Evolutionary conservation across 2,113 vertebrate species (phyloP).

Genomic region (Sceloporus tristichus): DNA sequence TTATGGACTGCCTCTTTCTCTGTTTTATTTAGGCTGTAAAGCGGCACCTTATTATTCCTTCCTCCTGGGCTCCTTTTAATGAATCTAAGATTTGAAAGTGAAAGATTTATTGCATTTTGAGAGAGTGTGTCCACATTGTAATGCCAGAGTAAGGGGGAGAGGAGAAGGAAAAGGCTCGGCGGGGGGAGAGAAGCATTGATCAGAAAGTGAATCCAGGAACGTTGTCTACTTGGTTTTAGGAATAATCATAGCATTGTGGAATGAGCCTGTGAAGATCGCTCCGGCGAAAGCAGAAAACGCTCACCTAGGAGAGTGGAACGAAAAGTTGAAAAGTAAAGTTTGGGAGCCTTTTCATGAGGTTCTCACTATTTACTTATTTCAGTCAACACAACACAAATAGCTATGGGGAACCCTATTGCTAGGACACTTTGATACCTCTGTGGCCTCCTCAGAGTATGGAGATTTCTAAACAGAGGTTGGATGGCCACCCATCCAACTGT

Average conservation of each 20-base stretch:
- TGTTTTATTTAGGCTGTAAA: constrained; percentile 84
- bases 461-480: too few species aligned
- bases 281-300: not conserved
- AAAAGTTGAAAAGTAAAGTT: not conserved
- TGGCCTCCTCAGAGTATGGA: too few species aligned
- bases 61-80: constrained; percentile 81
- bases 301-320: not conserved
- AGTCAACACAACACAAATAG: not conserved
- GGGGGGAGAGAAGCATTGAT: constrained; percentile 52
- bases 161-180: not conserved
- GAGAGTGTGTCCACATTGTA: constrained; percentile 60
- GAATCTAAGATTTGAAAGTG: constrained; percentile 81
- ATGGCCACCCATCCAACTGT: too few species aligned
- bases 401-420: not conserved
- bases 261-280: not conserved
- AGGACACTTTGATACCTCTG: not conserved
- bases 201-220: constrained; percentile 44
- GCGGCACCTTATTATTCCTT: constrained; percentile 79
- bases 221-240: constrained; percentile 33
- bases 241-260: not conserved
- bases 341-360: not conserved
- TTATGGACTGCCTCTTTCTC: constrained; percentile 71
- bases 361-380: not conserved
- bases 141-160: constrained; percentile 35
- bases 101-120: constrained; percentile 80